These are phyloP conservation scores for Suncus etruscus DNA, from an alignment of 2,113 vertebrate species.

Conservation along the genomic window DNA sequence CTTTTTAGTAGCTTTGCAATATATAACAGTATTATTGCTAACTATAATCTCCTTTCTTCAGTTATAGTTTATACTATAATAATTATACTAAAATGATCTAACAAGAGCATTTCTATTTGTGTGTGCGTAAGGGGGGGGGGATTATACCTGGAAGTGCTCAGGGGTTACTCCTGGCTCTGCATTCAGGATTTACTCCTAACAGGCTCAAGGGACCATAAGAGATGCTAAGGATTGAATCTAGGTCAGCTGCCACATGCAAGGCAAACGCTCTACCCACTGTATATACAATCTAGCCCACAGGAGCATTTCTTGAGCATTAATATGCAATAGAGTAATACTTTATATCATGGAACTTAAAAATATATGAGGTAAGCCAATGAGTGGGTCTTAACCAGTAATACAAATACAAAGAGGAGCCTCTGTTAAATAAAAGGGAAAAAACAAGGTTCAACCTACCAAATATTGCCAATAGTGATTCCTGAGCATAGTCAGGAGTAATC, in stretches of 20 bases:
- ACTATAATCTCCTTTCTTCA: neutral
- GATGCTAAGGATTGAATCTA: no score
- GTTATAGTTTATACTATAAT: neutral
- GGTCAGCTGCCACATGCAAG: no score
- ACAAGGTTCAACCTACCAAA: neutral
- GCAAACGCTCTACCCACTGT: no score
- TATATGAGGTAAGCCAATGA: neutral
- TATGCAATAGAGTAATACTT: neutral
- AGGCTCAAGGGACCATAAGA: no score
- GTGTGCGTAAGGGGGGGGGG: no score
- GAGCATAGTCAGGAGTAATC: no score
- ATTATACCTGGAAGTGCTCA: no score
- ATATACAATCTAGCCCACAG: neutral
- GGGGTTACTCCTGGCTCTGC: no score
- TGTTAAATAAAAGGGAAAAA: constrained; percentile 29
- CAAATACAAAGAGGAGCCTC: neutral
- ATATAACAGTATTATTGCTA: neutral
- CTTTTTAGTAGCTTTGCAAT: constrained; percentile 37
- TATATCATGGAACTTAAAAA: constrained; percentile 31
- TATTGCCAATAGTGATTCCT: no score
- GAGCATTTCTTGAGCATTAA: neutral
- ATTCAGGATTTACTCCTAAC: no score
- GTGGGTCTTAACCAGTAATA: neutral
- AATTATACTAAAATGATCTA: constrained; percentile 15
- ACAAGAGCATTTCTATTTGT: neutral